Base-by-base conservation (phyloP, 1,140 invertebrate species). In the Rhagoletis pomonella region DNA sequence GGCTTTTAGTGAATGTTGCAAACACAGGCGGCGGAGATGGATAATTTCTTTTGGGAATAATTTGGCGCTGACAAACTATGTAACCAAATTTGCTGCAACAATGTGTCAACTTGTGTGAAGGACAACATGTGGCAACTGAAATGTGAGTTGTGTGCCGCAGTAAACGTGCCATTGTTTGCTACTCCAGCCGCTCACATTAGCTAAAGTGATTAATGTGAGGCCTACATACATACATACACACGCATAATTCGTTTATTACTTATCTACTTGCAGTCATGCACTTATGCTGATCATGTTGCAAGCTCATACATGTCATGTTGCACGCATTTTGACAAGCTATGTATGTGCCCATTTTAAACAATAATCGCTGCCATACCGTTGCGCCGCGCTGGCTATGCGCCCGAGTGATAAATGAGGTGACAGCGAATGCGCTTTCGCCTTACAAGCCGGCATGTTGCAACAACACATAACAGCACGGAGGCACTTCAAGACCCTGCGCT, bases 1-100 rank as follows among this genome's bases (percentile, higher is more conserved):
- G 73, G 47, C 73, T 29, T 55, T 81, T 81, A 81, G 47, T 81
- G 73, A 29, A 50, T 29, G 73, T 58, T 55, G 73, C 73, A 81
- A 81, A 47, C 73, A 55, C 17, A 42, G 9, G 17, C 9, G 17
- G 10, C 0, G 64, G 55, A 19, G 29, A 19, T 29, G 6, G 17
- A 19, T 17, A 55, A 42, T n/a, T 50, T 10, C 17, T 9, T 3
- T 14, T 55, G 44, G 73, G n/a, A 81, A 81, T 47, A 81, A 81
- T 81, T 81, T 81, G n/a, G 14, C 29, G 44, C 14, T 73, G 44
- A 12, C 29, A 17, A 73, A 47, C 14, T 73, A 55, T 55, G 50
- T 55, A 73, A 73, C 44, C 29, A 67, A 67, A 67, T 67, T 67
- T 42, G 64, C 12, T 9, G 39, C 12, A 9, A 67, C 14, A 73